Evolutionary conservation across 2,797 vertebrate genomes (phyloP), one percentile per base, ranked within the genome.

Genomic region (Clarias pachynema): DNA sequence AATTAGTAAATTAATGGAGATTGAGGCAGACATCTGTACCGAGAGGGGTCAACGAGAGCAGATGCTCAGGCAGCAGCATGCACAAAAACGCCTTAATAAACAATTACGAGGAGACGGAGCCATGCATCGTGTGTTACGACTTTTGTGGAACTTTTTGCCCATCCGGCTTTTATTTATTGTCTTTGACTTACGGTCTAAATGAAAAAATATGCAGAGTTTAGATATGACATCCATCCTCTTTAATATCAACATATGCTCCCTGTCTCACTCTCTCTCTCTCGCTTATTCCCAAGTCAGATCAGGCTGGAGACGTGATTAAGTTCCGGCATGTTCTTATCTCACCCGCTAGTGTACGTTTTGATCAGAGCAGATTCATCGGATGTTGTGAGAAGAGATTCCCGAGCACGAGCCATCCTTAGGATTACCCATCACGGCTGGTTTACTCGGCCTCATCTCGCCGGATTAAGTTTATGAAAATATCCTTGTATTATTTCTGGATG

Each of bases 1-100:
- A 94, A 96, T 96, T 95, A 96, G 95, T 95, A 93, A 95, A 95
- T 94, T 94, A 94, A 95, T 94, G 91, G 93, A 95, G 94, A 94
- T 94, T 93, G 93, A 87, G 80, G 49, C 40, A 73, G 87, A 87
- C 82, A 85, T 86, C 82, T 87, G 86, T 81, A 84, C 69, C 79
- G 78, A 84, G 78, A 79, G 82, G 82, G 82, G 86, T 87, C 82
- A 87, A 63, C 60, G 37, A 24, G 49, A 84, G 77, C 88, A 89
- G 88, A 89, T 88, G 88, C 85, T 75, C 75, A 26, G 60, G 79
- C 81, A 86, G 77, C 60, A 69, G 78, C 93, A 93, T 94, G 94
- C 92, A 91, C 92, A 94, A 69, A 84, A 79, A 70, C 75, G 65
- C 65, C 78, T 40, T 62, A 78, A 81, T 88, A 62, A 83, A 87